Conservation (phyloP, 2,888 invertebrate species). For the Sclerodermus sp. region DNA sequence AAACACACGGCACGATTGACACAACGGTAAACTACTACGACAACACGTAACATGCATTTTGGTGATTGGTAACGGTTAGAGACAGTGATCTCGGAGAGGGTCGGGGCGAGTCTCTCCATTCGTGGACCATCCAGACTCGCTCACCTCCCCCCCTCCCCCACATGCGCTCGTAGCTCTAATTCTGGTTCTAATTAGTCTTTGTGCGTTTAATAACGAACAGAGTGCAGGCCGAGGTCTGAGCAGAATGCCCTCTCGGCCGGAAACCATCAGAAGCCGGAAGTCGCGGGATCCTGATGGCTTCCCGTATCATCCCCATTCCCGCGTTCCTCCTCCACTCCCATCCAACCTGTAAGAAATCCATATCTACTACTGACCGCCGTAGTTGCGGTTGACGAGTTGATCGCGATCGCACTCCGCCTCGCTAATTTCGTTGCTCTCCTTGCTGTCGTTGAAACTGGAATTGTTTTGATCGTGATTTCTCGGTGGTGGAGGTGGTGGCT, state of each 20-base stretch:
- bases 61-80: constrained; percentile 19
- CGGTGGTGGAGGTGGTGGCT: constrained; percentile 74
- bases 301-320: too few relatives aligned
- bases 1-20: constrained; percentile 61
- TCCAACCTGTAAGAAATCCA: too few relatives aligned
- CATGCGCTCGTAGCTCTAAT: constrained; percentile 26
- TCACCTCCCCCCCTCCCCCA: too few relatives aligned
- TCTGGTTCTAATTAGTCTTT: constrained; percentile 21
- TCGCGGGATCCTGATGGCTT: too few relatives aligned
- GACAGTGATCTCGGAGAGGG: background rate
- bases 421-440: constrained; percentile 92
- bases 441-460: constrained; percentile 86
- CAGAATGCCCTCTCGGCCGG: too few relatives aligned
- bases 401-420: constrained; percentile 91
- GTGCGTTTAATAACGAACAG: constrained; percentile 23
- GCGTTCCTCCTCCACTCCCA: too few relatives aligned
- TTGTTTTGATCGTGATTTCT: constrained; percentile 79
- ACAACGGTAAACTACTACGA: constrained; percentile 60
- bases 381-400: constrained; percentile 76
- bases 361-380: constrained; percentile 75
- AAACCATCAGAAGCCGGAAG: too few relatives aligned
- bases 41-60: constrained; percentile 47
- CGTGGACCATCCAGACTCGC: constrained; percentile 25
- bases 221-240: constrained; percentile 1
- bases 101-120: constrained; percentile 23